phyloP scores from a whole-genome alignment of 1,140 invertebrate genomes.

The Drosophila busckii region DNA sequence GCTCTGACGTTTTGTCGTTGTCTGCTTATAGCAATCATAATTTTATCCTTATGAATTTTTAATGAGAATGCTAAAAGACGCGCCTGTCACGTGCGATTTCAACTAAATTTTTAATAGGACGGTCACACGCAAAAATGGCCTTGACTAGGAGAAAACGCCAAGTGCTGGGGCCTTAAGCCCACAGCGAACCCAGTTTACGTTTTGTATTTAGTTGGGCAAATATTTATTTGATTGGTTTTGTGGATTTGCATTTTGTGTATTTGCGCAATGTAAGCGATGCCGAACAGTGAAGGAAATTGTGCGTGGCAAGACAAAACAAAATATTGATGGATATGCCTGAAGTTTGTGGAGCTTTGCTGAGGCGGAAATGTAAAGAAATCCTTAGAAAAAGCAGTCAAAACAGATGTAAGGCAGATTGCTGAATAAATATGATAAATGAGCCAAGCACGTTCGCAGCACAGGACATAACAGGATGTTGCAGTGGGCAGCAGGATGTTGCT shows the following conservation, averaged over 20 bases:
- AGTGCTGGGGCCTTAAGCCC: slow-evolving; percentile 20
- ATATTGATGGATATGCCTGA: slow-evolving; percentile 29
- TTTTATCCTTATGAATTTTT: slow-evolving; percentile 76
- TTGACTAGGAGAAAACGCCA: slow-evolving; percentile 19
- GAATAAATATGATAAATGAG: no score
- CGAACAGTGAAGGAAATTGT: slow-evolving; percentile 63
- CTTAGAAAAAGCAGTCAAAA: no score
- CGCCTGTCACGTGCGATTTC: slow-evolving; percentile 63
- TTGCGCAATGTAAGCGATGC: slow-evolving; percentile 31
- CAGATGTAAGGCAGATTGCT: no score
- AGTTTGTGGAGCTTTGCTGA: slow-evolving; percentile 29
- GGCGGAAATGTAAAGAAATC: slow-evolving; percentile 29
- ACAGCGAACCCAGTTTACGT: slow-evolving; percentile 16
- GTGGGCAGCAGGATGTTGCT: no score
- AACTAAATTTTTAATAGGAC: slow-evolving; percentile 69
- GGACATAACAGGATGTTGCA: no score
- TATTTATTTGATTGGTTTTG: slow-evolving; percentile 74
- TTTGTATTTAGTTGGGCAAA: slow-evolving; percentile 72
- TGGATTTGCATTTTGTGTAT: slow-evolving; percentile 42
- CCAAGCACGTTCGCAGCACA: no score
- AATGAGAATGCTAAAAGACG: slow-evolving; percentile 58
- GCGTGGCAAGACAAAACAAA: slow-evolving; percentile 35
- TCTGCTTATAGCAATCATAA: slow-evolving; percentile 69
- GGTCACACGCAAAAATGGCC: slow-evolving; percentile 42
- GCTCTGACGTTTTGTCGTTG: slow-evolving; percentile 68